A percentile compares a stretch with the other conserved stretches of the same genome.
These are phyloP conservation scores for Hypsopygia costalis DNA, from an alignment of 2,888 invertebrate species.

Conservation along the genomic window DNA sequence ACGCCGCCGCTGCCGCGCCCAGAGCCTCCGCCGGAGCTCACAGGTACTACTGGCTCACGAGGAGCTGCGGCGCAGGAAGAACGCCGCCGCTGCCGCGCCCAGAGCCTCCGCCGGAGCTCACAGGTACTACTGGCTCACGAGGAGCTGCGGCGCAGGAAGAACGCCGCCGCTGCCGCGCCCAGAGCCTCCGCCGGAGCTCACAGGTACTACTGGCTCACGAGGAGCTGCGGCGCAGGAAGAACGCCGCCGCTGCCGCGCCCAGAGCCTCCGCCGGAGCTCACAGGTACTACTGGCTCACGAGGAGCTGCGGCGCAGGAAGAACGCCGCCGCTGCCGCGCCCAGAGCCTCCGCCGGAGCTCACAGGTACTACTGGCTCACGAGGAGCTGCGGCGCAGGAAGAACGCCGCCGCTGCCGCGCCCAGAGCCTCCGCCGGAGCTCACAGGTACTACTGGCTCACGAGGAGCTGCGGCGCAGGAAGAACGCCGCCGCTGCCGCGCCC, in stretches of 20 bases:
- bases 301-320: slow-evolving; percentile 58
- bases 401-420: slow-evolving; percentile 38
- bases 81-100: slow-evolving; percentile 38
- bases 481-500: slow-evolving; percentile 38
- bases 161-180: slow-evolving; percentile 38
- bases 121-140: slow-evolving; percentile 68
- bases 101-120: slow-evolving; percentile 51
- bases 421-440: slow-evolving; percentile 51
- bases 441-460: slow-evolving; percentile 68
- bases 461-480: slow-evolving; percentile 58
- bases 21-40: slow-evolving; percentile 51
- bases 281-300: slow-evolving; percentile 68
- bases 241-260: slow-evolving; percentile 38
- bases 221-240: slow-evolving; percentile 58
- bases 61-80: slow-evolving; percentile 58
- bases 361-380: slow-evolving; percentile 68
- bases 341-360: slow-evolving; percentile 51
- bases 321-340: slow-evolving; percentile 38
- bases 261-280: slow-evolving; percentile 51
- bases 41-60: slow-evolving; percentile 68
- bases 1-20: slow-evolving; percentile 38
- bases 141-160: slow-evolving; percentile 58
- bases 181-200: slow-evolving; percentile 51
- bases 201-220: slow-evolving; percentile 68
- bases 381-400: slow-evolving; percentile 58